These are phyloP conservation scores for Drosophila kohkoa DNA, from an alignment of 1,140 invertebrate species.

Conservation along the genomic window DNA sequence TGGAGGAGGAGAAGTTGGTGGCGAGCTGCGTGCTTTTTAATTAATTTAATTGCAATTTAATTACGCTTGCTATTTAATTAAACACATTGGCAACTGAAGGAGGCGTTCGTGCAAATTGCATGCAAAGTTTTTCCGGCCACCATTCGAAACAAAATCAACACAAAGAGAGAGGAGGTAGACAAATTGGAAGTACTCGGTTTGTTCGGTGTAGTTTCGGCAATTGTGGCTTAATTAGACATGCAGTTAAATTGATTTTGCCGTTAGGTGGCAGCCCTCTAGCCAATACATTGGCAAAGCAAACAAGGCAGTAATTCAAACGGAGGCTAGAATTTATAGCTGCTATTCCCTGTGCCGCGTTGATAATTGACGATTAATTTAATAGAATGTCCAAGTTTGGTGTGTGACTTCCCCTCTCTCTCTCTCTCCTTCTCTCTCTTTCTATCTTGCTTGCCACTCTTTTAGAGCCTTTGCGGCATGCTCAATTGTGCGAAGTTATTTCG, in stretches of 20 bases:
- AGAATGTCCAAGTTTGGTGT: constrained; percentile 81
- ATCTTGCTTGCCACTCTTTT: constrained; percentile 27
- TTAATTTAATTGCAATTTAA: constrained; percentile 84
- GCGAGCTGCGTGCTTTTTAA: constrained; percentile 75
- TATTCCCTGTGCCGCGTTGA: constrained; percentile 60
- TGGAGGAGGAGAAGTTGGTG: not conserved
- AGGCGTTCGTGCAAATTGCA: constrained; percentile 49
- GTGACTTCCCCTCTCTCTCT: not conserved
- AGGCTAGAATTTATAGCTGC: constrained; percentile 35
- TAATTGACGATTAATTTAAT: constrained; percentile 84
- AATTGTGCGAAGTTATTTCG: constrained; percentile 83
- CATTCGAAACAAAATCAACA: constrained; percentile 45
- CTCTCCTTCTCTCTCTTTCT: not conserved
- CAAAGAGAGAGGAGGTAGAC: not conserved
- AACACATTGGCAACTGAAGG: constrained; percentile 70
- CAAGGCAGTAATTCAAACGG: constrained; percentile 3
- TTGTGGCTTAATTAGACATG: constrained; percentile 70
- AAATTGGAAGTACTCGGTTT: not conserved
- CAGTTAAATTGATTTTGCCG: constrained; percentile 74
- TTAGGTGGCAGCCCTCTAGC: constrained; percentile 26
- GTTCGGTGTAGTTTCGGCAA: constrained; percentile 53
- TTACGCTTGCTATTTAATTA: constrained; percentile 85
- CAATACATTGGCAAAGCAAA: not conserved
- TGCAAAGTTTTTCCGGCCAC: constrained; percentile 53
- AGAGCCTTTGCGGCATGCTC: constrained; percentile 63